Conservation (phyloP, 2,797 vertebrate genomes). For the Fratercula arctica region DNA sequence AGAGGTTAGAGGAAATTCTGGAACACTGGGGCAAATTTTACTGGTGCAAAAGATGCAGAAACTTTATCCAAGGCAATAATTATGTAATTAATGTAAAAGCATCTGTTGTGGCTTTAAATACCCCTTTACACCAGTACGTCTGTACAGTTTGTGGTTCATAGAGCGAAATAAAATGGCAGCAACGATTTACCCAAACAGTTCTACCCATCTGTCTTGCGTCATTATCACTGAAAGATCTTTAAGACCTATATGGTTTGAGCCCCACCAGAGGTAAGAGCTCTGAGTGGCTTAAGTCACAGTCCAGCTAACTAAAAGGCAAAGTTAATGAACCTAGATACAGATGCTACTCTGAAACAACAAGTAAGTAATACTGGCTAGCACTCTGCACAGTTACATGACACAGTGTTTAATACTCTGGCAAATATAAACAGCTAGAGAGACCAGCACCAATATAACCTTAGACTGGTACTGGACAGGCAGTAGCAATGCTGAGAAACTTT, state of each 20-base stretch:
- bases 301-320: not conserved
- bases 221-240: not conserved
- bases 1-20: not conserved
- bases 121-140: not conserved
- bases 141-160: not conserved
- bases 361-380: not conserved
- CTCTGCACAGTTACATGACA: not conserved
- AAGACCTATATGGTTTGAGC: not conserved
- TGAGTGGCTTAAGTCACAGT: not conserved
- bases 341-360: not conserved
- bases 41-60: not conserved
- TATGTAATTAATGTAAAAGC: not conserved
- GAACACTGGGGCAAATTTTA: not conserved
- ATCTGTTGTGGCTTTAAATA: not conserved
- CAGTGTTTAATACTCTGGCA: not conserved
- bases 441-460: not conserved
- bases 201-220: not conserved
- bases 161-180: not conserved
- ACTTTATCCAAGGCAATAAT: not conserved
- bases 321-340: not conserved
- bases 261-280: not conserved
- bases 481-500: not conserved
- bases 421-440: not conserved
- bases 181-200: not conserved
- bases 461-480: not conserved